phyloP scores from a whole-genome alignment of 2,888 invertebrate genomes.

The Formica aserva region DNA sequence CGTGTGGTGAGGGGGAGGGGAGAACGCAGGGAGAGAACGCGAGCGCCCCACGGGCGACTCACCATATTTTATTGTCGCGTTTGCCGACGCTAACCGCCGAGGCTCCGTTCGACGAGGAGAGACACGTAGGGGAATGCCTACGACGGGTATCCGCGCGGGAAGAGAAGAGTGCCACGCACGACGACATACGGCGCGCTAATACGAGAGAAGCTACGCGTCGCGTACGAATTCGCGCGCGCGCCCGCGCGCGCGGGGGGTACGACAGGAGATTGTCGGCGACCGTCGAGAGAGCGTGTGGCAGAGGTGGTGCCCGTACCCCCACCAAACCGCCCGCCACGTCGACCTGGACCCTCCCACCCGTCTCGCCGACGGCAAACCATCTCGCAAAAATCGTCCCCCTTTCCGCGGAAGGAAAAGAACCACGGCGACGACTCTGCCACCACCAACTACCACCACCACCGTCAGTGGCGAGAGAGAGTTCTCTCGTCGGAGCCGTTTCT shows the following conservation, averaged over 20 bases:
- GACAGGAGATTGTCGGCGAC: constrained; percentile 52
- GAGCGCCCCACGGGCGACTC: constrained; percentile 79
- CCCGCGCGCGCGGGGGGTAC: constrained; percentile 60
- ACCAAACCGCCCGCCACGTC: constrained; percentile 77
- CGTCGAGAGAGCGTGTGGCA: constrained; percentile 67
- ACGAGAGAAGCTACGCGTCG: constrained; percentile 55
- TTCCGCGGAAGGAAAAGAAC: constrained; percentile 82
- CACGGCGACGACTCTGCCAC: constrained; percentile 83
- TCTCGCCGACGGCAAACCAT: constrained; percentile 79
- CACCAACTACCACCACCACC: constrained; percentile 76
- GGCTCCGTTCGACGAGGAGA: constrained; percentile 74
- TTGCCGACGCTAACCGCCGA: constrained; percentile 83
- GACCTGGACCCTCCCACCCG: constrained; percentile 84
- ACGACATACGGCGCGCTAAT: constrained; percentile 63
- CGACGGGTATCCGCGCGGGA: constrained; percentile 47
- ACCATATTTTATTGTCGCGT: constrained; percentile 84
- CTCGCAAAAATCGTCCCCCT: constrained; percentile 85
- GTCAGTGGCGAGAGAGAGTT: constrained; percentile 62
- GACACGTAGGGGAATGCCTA: constrained; percentile 69
- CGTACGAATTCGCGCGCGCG: constrained; percentile 69
- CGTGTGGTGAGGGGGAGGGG: constrained; percentile 62
- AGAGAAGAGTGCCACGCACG: constrained; percentile 66
- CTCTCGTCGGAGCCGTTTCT: constrained; percentile 42
- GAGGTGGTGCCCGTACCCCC: constrained; percentile 81
- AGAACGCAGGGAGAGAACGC: constrained; percentile 67